phyloP scores from a whole-genome alignment of 2,113 vertebrate genomes.

The Panthera uncia region DNA sequence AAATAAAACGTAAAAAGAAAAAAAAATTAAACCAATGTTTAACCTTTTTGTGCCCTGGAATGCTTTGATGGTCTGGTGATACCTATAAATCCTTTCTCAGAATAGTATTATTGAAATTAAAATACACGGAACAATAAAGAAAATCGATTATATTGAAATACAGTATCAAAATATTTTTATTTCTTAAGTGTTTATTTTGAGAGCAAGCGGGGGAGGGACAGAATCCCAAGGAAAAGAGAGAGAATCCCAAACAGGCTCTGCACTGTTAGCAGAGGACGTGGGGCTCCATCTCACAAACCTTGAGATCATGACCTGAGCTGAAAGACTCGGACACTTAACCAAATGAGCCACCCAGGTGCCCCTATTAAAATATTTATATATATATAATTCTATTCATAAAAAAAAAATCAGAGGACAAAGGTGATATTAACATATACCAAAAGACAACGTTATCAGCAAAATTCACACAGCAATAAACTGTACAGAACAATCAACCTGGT shows the following conservation, averaged over 20 bases:
- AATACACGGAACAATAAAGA: background rate
- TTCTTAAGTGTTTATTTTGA: too few relatives aligned
- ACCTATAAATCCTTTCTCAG: background rate
- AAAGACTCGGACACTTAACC: too few relatives aligned
- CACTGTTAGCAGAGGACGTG: too few relatives aligned
- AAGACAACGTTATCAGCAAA: background rate
- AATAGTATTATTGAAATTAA: slow-evolving; percentile 20
- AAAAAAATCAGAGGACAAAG: background rate
- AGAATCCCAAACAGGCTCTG: too few relatives aligned
- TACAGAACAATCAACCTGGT: background rate
- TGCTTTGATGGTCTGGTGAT: background rate
- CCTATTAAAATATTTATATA: too few relatives aligned
- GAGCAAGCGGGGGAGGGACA: too few relatives aligned
- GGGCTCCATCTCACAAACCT: too few relatives aligned
- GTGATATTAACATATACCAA: background rate
- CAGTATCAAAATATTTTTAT: slow-evolving; percentile 16
- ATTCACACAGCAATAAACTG: background rate
- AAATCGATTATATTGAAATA: slow-evolving; percentile 2
- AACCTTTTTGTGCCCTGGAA: background rate
- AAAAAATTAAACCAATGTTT: background rate
- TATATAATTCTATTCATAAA: background rate
- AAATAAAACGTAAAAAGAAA: too few relatives aligned
- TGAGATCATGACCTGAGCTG: too few relatives aligned
- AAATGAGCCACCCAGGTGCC: too few relatives aligned
- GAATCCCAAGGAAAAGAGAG: too few relatives aligned